Evolutionary conservation across 2,888 invertebrate genomes (phyloP), one percentile per base, ranked within the genome.

Genomic region (Amblyjoppa fuscipennis): DNA sequence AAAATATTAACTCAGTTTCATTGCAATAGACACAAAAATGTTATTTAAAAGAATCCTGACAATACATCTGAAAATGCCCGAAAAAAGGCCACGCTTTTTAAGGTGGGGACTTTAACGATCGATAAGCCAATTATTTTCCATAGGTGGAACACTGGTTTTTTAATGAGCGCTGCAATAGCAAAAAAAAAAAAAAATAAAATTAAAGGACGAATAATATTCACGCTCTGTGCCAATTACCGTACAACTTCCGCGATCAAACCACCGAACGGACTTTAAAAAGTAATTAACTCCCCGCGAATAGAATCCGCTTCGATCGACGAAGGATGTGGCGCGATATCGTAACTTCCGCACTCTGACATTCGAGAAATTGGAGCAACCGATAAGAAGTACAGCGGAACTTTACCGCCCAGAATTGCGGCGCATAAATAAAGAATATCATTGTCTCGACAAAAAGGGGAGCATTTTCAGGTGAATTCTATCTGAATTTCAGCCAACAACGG

Each of bases 271-370:
- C 74, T 70, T 70, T 81, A 78, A 85, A 76, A 77, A 78, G 74
- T 81, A 74, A 45, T 45, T 45, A 45, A 16, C 78, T 81, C 70
- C 81, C 69, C 78, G 78, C 84, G 34, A 81, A 64, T 64, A 56
- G 53, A 41, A 64, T 74, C 25, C 61, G 64, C 74, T 53, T 64
- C 53, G 78, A 81, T 81, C 77, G 64, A 38, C 51, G 45, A 16
- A 76, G 79, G 69, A 78, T 49, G 73, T 69, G 53, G 78, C 45
- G 41, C 61, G 71, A 84, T 80, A 64, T 69, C 81, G 74, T 61
- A 70, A 85, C 84, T 85, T 85, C 81, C 84, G 84, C 81, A 59
- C 38, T 75, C 64, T 51, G 53, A 45, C 66, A 41, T 81, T 53
- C 41, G 78, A 75, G 78, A 85, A 81, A 77, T 51, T 69, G 74